Conservation (phyloP, 2,888 invertebrate genomes). For the Amphipoea lucens region DNA sequence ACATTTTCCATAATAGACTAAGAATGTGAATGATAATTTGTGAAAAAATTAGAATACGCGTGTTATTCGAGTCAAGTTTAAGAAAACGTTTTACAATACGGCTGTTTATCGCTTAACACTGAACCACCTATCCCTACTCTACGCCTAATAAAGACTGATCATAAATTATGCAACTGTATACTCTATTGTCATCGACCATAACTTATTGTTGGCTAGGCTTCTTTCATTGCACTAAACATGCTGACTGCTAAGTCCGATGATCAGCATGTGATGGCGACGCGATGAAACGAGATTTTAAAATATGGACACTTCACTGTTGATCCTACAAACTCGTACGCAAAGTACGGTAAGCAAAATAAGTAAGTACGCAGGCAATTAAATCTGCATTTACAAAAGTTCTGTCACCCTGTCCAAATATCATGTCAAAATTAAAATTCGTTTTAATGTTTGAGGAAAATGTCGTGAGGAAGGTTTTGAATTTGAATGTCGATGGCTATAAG, state of each 20-base stretch:
- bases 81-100: constrained; percentile 29
- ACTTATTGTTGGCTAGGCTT: constrained; percentile 52
- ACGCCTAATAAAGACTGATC: constrained; percentile 52
- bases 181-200: constrained; percentile 58
- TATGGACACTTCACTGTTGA: not conserved
- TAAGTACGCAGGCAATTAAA: constrained; percentile 1
- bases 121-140: constrained; percentile 53
- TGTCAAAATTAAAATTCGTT: not conserved
- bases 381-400: not conserved
- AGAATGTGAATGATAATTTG: not conserved
- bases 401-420: not conserved
- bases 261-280: constrained; percentile 26
- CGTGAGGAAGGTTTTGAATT: too few species aligned
- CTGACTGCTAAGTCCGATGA: constrained; percentile 26
- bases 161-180: constrained; percentile 58
- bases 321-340: not conserved
- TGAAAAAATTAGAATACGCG: too few species aligned
- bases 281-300: constrained; percentile 7
- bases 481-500: not conserved
- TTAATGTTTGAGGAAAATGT: too few species aligned
- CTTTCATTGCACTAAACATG: constrained; percentile 55
- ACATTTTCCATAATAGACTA: not conserved
- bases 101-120: constrained; percentile 17
- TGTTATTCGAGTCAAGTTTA: not conserved
- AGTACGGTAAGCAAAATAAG: not conserved